Conservation (phyloP, 2,888 invertebrate genomes). For the Napeogenes inachia region DNA sequence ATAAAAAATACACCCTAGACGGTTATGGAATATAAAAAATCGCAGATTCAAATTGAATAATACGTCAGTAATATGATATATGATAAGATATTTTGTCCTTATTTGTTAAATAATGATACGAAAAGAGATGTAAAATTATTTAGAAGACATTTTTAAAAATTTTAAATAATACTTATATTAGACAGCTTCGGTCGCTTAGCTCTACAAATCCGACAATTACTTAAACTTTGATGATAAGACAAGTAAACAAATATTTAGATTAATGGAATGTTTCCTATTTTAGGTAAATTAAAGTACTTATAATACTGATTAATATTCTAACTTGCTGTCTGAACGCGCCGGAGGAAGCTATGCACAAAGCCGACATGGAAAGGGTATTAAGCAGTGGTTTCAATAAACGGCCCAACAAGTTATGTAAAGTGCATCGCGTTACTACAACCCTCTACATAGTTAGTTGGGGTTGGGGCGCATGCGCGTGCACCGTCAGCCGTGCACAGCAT, state of each 20-base stretch:
- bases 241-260: constrained; percentile 47
- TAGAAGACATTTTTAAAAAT: background rate
- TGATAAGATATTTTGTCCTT: too few relatives aligned
- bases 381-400: constrained; percentile 73
- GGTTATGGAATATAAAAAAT: too few relatives aligned
- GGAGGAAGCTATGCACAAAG: constrained; percentile 66
- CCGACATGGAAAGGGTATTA: constrained; percentile 73
- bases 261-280: constrained; percentile 53
- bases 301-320: constrained; percentile 65
- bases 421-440: constrained; percentile 74
- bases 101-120: too few relatives aligned
- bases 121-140: background rate
- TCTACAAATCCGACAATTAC: constrained; percentile 12
- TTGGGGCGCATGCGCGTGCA: constrained; percentile 73
- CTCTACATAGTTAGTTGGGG: constrained; percentile 53
- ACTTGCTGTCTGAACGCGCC: constrained; percentile 38
- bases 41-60: too few relatives aligned
- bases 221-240: constrained; percentile 20
- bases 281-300: constrained; percentile 49
- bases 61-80: too few relatives aligned
- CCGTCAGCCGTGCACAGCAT: constrained; percentile 70
- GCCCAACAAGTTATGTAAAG: constrained; percentile 76
- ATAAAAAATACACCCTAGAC: too few relatives aligned
- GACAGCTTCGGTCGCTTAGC: constrained; percentile 5
- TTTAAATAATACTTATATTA: constrained; percentile 5